phyloP scores from a whole-genome alignment of 1,140 invertebrate genomes.

The Episyrphus balteatus region DNA sequence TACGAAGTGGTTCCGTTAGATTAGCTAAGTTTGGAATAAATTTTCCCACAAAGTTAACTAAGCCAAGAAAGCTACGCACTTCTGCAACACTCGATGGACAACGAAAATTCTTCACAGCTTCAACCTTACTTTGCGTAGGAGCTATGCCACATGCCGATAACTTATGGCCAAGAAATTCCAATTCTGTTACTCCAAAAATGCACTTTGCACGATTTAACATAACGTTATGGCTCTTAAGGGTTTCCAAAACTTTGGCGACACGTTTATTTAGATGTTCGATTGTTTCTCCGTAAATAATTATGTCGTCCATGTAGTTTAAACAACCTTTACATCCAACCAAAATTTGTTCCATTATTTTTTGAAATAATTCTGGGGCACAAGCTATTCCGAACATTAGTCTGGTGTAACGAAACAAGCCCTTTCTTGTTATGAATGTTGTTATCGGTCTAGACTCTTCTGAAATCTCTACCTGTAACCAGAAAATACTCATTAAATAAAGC shows the following conservation, averaged over 20 bases:
- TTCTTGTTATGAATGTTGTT: constrained; percentile 29
- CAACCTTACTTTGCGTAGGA: constrained; percentile 13
- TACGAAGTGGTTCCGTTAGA: constrained; percentile 16
- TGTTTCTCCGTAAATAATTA: constrained; percentile 20
- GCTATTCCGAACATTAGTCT: constrained; percentile 24
- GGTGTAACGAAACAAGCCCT: constrained; percentile 30
- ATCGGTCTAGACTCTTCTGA: constrained; percentile 19
- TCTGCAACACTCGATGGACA: constrained; percentile 15
- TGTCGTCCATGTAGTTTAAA: constrained; percentile 26
- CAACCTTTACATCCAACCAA: constrained; percentile 17
- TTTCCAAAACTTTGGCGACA: constrained; percentile 13
- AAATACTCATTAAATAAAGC: no score
- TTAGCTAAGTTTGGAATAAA: constrained; percentile 25
- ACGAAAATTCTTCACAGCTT: no score
- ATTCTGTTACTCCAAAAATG: constrained; percentile 13
- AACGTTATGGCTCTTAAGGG: constrained; percentile 8
- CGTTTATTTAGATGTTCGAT: constrained; percentile 14
- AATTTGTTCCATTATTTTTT: constrained; percentile 29
- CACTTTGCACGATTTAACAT: constrained; percentile 19
- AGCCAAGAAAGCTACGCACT: constrained; percentile 21
- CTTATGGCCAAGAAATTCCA: constrained; percentile 22
- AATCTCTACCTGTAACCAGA: no score
- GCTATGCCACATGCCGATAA: constrained; percentile 14
- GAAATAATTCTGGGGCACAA: constrained; percentile 32
- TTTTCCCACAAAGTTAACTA: constrained; percentile 19